A percentile compares a stretch with the other conserved stretches of the same genome.
Conservation (phyloP, 2,113 vertebrate genomes). For the Tylochromis polylepis region DNA sequence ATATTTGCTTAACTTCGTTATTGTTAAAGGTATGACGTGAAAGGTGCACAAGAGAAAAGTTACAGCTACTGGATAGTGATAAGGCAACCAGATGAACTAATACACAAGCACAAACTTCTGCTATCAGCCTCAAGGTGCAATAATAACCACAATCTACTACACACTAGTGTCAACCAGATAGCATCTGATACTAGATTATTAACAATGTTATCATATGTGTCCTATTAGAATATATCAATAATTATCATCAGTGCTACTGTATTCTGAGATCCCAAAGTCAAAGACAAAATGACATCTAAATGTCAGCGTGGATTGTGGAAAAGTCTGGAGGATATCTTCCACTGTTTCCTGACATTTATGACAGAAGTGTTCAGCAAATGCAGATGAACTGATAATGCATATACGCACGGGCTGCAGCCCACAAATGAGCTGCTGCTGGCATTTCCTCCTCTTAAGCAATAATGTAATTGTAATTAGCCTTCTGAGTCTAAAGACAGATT, state of each 20-base stretch:
- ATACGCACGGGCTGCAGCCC: background rate
- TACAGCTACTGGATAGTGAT: background rate
- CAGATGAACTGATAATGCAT: background rate
- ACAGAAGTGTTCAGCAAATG: background rate
- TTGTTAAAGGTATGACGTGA: background rate
- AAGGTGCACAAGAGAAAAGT: background rate
- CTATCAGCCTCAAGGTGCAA: background rate
- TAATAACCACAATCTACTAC: background rate
- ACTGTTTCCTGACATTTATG: background rate
- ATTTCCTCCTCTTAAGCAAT: background rate
- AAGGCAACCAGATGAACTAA: background rate
- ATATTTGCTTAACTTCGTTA: background rate
- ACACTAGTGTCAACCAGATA: background rate
- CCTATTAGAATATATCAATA: background rate
- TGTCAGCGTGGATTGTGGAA: background rate
- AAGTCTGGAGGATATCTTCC: background rate
- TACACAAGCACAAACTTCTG: background rate
- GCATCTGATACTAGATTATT: background rate
- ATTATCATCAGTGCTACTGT: background rate
- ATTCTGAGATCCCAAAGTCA: background rate
- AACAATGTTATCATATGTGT: background rate
- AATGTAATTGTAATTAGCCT: background rate
- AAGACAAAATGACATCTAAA: background rate
- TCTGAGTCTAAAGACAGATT: background rate
- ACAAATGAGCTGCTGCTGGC: background rate